Evolutionary conservation across 2,797 vertebrate genomes (phyloP), one percentile per base, ranked within the genome.

Genomic region (Remorina albescens): DNA sequence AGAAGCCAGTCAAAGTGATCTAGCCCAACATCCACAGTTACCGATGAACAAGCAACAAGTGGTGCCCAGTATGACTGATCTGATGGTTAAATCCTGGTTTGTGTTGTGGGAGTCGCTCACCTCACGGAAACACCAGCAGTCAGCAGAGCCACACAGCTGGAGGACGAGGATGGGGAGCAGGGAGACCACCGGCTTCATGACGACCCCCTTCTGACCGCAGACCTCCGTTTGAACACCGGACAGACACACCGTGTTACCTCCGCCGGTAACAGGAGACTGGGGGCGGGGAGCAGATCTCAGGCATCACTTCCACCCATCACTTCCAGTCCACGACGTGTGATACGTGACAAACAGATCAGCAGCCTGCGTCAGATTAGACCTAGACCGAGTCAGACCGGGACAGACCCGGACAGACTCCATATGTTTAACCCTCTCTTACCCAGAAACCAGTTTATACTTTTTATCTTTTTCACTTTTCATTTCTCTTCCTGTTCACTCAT

Each of bases 111-210:
- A 4, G 41, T 42, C 1, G 1, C 92, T 94, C 80, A 96, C 95
- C 95, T 96, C 93, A 79, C 95, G 95, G 90, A 95, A 96, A 80
- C 95, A 96, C 80, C 93, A 88, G 81, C 93, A 75, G 34, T 85
- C 91, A 21, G 91, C 93, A 1, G 63, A 54, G 3, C 75, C 34
- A 36, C 26, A 51, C 63, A 83, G 46, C 34, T 71, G 66, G 15
- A 85, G 49, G 47, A 88, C 23, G 60, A 74, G 64, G 49, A 55
- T 42, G 12, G 80, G 23, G 25, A 85, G 34, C 2, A 63, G 9
- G 41, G 74, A 7, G 60, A 88, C 42, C 73, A 68, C 44, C 81
- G 18, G 46, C 76, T 71, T 82, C 90, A 91, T 88, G 0, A 8
- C 67, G 59, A 75, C 61, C 64, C 10, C 50, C 21, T 23, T 25